Evolutionary conservation across 2,113 vertebrate species (phyloP).

Genomic region (Pipra filicauda): DNA sequence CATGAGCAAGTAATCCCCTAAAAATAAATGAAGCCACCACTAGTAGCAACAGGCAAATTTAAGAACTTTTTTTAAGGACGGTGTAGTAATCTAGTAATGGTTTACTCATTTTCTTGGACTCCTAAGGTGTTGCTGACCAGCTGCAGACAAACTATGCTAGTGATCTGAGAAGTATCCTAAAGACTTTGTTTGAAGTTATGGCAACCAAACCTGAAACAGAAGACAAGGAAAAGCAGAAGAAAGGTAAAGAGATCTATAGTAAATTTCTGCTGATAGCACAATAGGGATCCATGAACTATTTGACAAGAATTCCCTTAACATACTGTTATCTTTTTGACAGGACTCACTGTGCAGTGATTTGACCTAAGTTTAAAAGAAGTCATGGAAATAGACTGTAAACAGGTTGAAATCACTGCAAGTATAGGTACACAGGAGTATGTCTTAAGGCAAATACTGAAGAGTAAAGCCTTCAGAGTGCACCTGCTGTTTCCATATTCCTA

Average conservation of each 20-base stretch:
- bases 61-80: neutral
- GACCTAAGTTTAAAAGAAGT: neutral
- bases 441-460: neutral
- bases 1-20: neutral
- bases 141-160: conserved; percentile 98
- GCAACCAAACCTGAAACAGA: conserved; percentile 91
- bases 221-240: conserved; percentile 85
- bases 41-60: neutral
- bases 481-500: neutral
- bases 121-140: conserved; percentile 95
- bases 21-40: neutral
- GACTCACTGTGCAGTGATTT: neutral
- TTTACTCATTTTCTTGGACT: neutral
- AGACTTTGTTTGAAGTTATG: conserved; percentile 98
- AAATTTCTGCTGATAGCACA: neutral
- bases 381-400: neutral
- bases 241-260: conserved; percentile 70
- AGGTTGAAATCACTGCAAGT: neutral
- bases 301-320: neutral
- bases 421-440: neutral
- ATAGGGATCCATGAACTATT: neutral
- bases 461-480: neutral
- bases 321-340: neutral
- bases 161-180: conserved; percentile 94
- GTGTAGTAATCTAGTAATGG: neutral